phyloP scores from a whole-genome alignment of 92 coral and sea anemone species.

The Porites cylindrica region DNA sequence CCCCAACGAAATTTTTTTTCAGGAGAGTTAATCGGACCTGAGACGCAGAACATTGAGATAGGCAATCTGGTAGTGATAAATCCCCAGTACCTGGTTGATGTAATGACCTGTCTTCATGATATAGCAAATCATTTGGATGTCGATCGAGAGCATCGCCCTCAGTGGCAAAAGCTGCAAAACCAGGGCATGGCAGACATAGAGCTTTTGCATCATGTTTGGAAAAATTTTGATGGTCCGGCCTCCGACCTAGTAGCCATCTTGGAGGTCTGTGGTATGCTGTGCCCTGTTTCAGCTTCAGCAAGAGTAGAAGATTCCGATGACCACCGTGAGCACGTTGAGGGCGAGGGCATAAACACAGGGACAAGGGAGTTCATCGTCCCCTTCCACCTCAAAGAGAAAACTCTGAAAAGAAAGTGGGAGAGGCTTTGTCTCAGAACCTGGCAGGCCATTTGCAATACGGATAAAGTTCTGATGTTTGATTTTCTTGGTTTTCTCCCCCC shows the following conservation, averaged over 20 bases:
- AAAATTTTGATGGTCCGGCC: constrained; percentile 30
- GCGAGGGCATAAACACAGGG: background rate
- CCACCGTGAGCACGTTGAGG: background rate
- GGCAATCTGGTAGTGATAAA: constrained; percentile 63
- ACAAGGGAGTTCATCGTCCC: constrained; percentile 70
- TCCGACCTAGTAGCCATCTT: constrained; percentile 68
- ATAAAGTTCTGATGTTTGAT: constrained; percentile 68
- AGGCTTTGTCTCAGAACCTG: constrained; percentile 55
- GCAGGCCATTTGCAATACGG: constrained; percentile 59
- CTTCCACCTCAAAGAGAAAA: constrained; percentile 58
- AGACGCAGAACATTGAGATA: constrained; percentile 9
- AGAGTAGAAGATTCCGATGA: constrained; percentile 1
- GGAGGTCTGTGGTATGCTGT: constrained; percentile 71
- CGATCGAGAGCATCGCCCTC: constrained; percentile 50
- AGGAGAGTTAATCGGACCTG: constrained; percentile 59
- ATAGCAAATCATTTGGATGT: constrained; percentile 34
- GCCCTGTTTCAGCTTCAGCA: constrained; percentile 40
- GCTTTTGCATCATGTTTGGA: constrained; percentile 65
- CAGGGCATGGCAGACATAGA: constrained; percentile 52
- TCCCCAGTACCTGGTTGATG: constrained; percentile 78
- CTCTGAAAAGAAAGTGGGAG: constrained; percentile 55
- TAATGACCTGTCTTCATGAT: constrained; percentile 79
- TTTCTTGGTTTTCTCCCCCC: constrained; percentile 79
- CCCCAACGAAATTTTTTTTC: background rate
- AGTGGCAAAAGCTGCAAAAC: constrained; percentile 53